Percentiles rank a stretch among this genome's conserved stretches.
phyloP scores from a whole-genome alignment of 2,888 invertebrate species.

The Clanis bilineata region DNA sequence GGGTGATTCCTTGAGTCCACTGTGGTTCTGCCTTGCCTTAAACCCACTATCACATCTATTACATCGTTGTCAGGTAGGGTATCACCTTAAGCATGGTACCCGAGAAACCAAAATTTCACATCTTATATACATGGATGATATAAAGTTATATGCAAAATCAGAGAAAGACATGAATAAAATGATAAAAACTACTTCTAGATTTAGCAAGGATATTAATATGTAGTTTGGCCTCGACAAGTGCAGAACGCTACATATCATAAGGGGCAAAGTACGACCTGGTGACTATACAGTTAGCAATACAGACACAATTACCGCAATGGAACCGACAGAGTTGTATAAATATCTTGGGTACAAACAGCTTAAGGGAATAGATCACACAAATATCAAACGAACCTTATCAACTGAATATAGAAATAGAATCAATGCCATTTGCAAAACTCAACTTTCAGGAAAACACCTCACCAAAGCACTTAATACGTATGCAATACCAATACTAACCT shows the following conservation, averaged over 20 bases:
- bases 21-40: constrained; percentile 25
- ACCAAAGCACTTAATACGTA: background rate
- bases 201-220: constrained; percentile 16
- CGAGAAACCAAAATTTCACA: background rate
- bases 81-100: background rate
- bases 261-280: background rate
- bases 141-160: background rate
- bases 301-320: background rate
- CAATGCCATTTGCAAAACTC: background rate
- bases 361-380: too few relatives aligned
- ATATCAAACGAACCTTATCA: too few relatives aligned
- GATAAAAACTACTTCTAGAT: constrained; percentile 4
- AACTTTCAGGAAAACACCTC: background rate
- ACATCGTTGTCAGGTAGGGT: too few relatives aligned
- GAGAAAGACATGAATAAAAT: constrained; percentile 3
- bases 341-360: background rate
- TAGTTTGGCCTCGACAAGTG: constrained; percentile 17
- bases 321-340: background rate
- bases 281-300: background rate
- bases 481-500: background rate
- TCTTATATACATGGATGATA: constrained; percentile 11
- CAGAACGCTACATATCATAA: constrained; percentile 7
- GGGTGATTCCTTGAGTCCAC: constrained; percentile 22
- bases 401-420: too few relatives aligned
- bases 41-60: constrained; percentile 24